Evolutionary conservation across 2,113 vertebrate genomes (phyloP).

Genomic region (Picathartes gymnocephalus): DNA sequence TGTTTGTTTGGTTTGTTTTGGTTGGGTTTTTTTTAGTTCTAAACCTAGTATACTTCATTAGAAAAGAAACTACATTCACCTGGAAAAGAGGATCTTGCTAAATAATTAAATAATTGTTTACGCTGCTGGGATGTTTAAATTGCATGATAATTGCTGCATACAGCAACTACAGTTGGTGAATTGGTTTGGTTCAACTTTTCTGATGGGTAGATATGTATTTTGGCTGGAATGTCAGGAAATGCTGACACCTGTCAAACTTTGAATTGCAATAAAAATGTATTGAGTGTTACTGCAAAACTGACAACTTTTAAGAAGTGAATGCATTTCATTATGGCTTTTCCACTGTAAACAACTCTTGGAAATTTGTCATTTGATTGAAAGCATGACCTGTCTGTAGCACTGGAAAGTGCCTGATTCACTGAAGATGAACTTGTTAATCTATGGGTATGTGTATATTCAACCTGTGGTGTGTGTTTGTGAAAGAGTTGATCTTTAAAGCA

Average conservation of each 20-base stretch:
- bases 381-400: neutral
- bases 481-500: conserved; percentile 46
- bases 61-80: neutral
- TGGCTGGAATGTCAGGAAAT: conserved; percentile 14
- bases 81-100: neutral
- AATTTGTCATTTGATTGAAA: conserved; percentile 32
- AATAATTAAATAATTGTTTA: neutral
- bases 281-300: conserved; percentile 1
- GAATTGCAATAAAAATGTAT: conserved; percentile 36
- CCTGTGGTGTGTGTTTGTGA: conserved; percentile 26
- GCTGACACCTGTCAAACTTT: conserved; percentile 61
- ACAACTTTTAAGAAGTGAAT: conserved; percentile 33
- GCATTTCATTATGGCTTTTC: conserved; percentile 42
- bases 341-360: conserved; percentile 7
- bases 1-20: too few relatives aligned
- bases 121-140: neutral
- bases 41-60: neutral
- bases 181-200: conserved; percentile 16
- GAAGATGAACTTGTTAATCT: conserved; percentile 32
- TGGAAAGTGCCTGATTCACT: neutral
- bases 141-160: neutral
- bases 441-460: neutral
- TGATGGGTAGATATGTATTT: conserved; percentile 5
- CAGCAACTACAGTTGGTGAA: neutral
- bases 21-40: neutral